Base-by-base conservation (phyloP, 2,888 invertebrate genomes). In the Folsomia manolachei region DNA sequence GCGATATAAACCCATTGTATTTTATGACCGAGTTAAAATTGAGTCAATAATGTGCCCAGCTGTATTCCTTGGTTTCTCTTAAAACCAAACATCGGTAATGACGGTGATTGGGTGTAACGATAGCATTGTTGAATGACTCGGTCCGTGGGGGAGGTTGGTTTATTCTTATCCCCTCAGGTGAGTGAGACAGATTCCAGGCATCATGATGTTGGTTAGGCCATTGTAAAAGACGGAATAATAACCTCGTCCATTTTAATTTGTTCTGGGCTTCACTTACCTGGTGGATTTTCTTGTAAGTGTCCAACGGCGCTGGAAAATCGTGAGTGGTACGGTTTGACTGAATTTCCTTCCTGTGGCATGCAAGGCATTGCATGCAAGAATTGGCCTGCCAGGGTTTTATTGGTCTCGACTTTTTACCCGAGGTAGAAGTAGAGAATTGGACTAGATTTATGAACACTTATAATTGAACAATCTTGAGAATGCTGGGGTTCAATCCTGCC, bases 31-130 rank as follows among this genome's bases (percentile, higher is more conserved):
- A 11, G 51, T 51, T 9, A 51, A 51, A 51, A 51, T 9, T 11
- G 9, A 51, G 51, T 51, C 51, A 51, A 51, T 51, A 51, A 18
- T 51, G 18, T 51, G 51, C 51, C 51, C 9, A 62, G 21, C 9
- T n/a, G n/a, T n/a, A n/a, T n/a, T n/a, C n/a, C n/a, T n/a, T n/a
- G n/a, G n/a, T n/a, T n/a, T n/a, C n/a, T n/a, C n/a, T n/a, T n/a
- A n/a, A n/a, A n/a, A n/a, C n/a, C n/a, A n/a, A n/a, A n/a, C n/a
- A n/a, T 23, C 24, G 62, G 25, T 62, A 62, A 62, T 62, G 62
- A 62, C 25, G 62, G 62, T 62, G 62, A 62, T 62, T 62, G 23
- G 62, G 14, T 23, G n/a, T 62, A 63, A 63, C 26, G 63, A 63
- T 63, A 27, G 7, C 26, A n/a, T 63, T 63, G 63, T 63, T 63